A percentile compares a stretch with the other conserved stretches of the same genome.
Conservation (phyloP, 2,113 vertebrate genomes). For the Bos javanicus region DNA sequence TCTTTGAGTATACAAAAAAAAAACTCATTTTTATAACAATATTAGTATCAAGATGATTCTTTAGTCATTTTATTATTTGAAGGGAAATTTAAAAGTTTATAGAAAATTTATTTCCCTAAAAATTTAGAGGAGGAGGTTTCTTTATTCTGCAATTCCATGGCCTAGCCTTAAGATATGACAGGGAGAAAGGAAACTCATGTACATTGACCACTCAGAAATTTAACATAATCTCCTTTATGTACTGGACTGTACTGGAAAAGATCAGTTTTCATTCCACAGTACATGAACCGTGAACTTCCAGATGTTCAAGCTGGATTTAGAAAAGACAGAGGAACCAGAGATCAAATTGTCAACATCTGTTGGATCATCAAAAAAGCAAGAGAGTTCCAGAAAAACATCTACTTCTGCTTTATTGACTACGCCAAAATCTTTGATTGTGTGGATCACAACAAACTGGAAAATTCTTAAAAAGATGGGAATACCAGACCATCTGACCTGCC, state of each 20-base stretch:
- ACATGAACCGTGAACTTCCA: background rate
- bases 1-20: background rate
- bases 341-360: background rate
- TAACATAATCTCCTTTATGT: background rate
- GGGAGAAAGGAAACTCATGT: background rate
- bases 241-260: background rate
- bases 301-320: background rate
- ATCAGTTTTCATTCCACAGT: background rate
- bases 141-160: background rate
- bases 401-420: background rate
- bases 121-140: background rate
- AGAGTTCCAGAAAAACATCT: background rate
- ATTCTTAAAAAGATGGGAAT: background rate
- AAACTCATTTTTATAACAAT: background rate
- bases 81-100: background rate
- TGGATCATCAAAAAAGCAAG: background rate
- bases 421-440: background rate
- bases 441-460: background rate
- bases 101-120: background rate
- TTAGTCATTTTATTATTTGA: slow-evolving; percentile 11
- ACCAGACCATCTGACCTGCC: background rate
- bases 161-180: slow-evolving; percentile 2
- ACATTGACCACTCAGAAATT: background rate
- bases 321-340: background rate
- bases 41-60: background rate